A percentile compares a stretch with the other conserved stretches of the same genome.
Evolutionary conservation across 2,797 vertebrate species (phyloP).

Genomic region (Acanthornis magna): DNA sequence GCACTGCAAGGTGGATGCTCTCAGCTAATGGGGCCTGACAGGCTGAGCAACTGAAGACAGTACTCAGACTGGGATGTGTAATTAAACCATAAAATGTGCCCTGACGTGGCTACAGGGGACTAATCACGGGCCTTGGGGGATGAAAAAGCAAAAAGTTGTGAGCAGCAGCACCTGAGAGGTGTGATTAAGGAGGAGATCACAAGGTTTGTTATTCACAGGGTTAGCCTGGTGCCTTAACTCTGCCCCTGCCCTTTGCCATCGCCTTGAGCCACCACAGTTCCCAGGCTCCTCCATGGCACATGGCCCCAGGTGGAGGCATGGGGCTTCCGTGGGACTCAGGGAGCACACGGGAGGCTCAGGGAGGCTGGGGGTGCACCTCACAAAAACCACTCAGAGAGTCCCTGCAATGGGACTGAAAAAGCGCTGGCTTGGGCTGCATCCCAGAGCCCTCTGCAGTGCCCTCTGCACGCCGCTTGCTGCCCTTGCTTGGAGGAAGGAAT

Average conservation of each 20-base stretch:
- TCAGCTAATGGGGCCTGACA: background rate
- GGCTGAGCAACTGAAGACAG: background rate
- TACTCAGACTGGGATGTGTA: background rate
- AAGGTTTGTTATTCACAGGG: background rate
- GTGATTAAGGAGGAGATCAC: background rate
- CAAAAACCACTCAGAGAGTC: background rate
- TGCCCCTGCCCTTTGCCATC: accelerated
- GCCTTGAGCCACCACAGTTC: accelerated
- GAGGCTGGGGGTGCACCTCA: too few species aligned
- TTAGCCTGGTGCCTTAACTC: background rate
- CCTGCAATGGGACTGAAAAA: accelerated
- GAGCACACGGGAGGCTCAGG: too few species aligned
- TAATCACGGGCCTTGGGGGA: background rate
- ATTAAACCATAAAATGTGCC: background rate
- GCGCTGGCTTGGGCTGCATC: background rate
- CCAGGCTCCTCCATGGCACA: background rate
- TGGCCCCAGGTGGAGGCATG: accelerated
- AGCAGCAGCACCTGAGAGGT: background rate
- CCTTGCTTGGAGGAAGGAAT: background rate
- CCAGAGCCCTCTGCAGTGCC: background rate
- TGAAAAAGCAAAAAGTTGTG: background rate
- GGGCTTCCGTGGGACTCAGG: accelerated
- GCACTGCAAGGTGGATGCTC: background rate
- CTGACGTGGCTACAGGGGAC: background rate
- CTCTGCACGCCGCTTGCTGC: accelerated